A percentile compares a stretch with the other conserved stretches of the same genome.
phyloP scores from a whole-genome alignment of 2,113 vertebrate species.

The Malurus alboscapulatus region DNA sequence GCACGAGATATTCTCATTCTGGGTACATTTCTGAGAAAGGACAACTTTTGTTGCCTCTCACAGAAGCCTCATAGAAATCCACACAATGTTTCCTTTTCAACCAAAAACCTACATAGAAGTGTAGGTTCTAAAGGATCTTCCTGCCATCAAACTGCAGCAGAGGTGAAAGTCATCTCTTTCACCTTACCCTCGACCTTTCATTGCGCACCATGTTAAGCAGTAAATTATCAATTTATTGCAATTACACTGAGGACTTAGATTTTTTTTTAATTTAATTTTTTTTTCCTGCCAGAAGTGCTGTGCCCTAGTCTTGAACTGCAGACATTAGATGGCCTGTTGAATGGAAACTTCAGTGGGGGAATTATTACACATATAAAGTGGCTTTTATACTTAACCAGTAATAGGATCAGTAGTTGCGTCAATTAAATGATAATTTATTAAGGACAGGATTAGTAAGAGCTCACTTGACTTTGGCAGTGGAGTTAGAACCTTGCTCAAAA shows the following conservation, averaged over 20 bases:
- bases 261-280: neutral
- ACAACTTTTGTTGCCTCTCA: constrained; percentile 41
- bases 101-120: neutral
- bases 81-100: constrained; percentile 38
- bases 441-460: neutral
- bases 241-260: neutral
- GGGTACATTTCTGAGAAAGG: constrained; percentile 40
- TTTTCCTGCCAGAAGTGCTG: neutral
- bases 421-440: constrained; percentile 26
- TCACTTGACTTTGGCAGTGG: neutral
- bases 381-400: neutral
- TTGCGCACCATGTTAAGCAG: neutral
- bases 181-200: neutral
- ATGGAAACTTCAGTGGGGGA: neutral
- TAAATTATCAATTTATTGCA: constrained; percentile 1
- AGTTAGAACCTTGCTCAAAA: neutral
- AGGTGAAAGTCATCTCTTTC: neutral
- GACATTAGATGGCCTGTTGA: neutral
- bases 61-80: constrained; percentile 46
- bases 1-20: constrained; percentile 47
- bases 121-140: neutral
- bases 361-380: neutral
- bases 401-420: neutral
- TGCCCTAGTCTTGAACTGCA: neutral
- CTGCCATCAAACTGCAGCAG: neutral